phyloP scores from a whole-genome alignment of 2,113 vertebrate genomes.

The Pterophyllum scalare region DNA sequence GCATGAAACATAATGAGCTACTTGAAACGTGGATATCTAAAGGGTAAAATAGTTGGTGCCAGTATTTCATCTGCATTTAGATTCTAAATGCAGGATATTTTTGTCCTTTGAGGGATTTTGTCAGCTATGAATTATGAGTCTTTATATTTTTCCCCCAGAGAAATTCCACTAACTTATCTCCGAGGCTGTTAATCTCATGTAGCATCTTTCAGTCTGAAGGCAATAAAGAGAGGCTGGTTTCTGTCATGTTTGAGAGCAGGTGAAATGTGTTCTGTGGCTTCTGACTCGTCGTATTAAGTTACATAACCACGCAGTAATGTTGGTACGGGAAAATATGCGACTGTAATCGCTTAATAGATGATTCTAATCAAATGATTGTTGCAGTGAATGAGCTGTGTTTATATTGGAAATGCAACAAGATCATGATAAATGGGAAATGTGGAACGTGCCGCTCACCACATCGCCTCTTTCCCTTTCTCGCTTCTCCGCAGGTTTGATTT shows the following conservation, averaged over 20 bases:
- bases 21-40: background rate
- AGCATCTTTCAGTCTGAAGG: background rate
- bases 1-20: background rate
- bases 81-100: background rate
- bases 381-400: conserved; percentile 13
- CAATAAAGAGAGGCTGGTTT: background rate
- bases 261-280: background rate
- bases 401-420: conserved; percentile 33
- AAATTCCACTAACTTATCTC: background rate
- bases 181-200: background rate
- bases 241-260: background rate
- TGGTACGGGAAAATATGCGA: background rate
- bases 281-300: background rate
- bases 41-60: background rate
- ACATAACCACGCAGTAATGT: background rate
- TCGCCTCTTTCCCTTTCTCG: background rate
- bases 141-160: background rate
- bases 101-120: background rate
- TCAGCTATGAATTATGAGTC: too few relatives aligned
- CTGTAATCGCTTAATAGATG: conserved; percentile 29
- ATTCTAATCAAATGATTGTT: conserved; percentile 53
- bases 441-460: conserved; percentile 14
- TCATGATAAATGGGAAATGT: conserved; percentile 35
- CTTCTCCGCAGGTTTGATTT: conserved; percentile 84
- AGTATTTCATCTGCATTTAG: background rate